Evolutionary conservation across 2,113 vertebrate genomes (phyloP).

Genomic region (Colistium nudipinnis): DNA sequence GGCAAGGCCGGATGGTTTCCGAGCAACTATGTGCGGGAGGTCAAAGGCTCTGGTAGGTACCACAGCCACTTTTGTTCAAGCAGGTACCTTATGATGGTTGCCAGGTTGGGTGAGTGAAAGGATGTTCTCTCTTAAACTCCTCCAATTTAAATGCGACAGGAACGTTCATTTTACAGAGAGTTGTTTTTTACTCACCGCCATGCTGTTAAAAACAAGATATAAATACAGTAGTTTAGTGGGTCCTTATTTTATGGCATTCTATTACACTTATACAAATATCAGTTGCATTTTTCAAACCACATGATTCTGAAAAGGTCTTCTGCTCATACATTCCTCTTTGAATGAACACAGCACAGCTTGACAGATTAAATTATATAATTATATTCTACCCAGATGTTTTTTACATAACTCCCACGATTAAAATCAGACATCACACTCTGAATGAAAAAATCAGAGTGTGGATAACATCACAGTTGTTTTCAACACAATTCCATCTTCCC

Average conservation of each 20-base stretch:
- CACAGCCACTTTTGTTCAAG: background rate
- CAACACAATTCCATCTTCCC: constrained; percentile 24
- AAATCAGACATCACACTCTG: no score
- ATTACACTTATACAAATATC: background rate
- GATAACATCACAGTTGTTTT: constrained; percentile 11
- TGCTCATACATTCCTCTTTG: constrained; percentile 2
- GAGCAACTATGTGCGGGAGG: constrained; percentile 96
- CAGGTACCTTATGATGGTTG: background rate
- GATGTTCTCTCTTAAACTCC: background rate
- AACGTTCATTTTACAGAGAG: background rate
- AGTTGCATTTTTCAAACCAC: background rate
- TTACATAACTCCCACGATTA: background rate
- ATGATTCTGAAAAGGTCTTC: constrained; percentile 2
- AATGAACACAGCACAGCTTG: constrained; percentile 8
- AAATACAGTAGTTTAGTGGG: background rate
- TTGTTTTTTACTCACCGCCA: no score
- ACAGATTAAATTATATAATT: background rate
- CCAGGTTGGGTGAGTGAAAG: background rate
- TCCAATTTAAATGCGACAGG: background rate
- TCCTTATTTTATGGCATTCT: background rate
- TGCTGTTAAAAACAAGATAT: background rate
- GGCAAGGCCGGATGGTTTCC: constrained; percentile 98
- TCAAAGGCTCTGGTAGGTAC: constrained; percentile 93
- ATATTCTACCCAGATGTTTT: constrained; percentile 3
- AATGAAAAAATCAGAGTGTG: no score